Percentiles rank a stretch among this genome's conserved stretches.
Evolutionary conservation across 2,113 vertebrate genomes (phyloP).

Genomic region (Pica pica): DNA sequence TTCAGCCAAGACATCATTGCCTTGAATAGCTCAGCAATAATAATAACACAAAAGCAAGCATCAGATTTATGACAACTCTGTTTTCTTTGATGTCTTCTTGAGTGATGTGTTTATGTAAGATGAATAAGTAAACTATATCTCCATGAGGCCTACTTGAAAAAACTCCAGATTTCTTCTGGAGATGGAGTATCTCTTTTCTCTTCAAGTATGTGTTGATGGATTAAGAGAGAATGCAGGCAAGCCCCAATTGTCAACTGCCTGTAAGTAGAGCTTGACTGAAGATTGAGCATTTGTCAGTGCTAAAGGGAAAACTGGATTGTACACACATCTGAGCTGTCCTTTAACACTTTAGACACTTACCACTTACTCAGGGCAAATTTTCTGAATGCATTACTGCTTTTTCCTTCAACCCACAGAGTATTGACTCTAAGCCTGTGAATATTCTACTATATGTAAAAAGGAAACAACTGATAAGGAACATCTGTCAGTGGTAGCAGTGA

Average conservation of each 20-base stretch:
- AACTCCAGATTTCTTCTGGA: constrained; percentile 15
- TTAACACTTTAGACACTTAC: background rate
- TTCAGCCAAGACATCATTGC: background rate
- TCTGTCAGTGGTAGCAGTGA: constrained; percentile 37
- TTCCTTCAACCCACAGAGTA: background rate
- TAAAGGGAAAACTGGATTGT: background rate
- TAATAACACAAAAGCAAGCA: background rate
- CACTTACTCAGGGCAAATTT: background rate
- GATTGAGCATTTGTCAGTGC: background rate
- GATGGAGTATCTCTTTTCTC: background rate
- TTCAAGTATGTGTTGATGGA: constrained; percentile 38
- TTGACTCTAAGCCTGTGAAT: constrained; percentile 28
- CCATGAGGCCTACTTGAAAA: constrained; percentile 9
- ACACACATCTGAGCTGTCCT: background rate
- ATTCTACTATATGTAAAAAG: constrained; percentile 18
- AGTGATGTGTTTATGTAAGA: constrained; percentile 19
- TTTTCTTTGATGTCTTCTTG: constrained; percentile 1
- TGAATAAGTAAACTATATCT: background rate
- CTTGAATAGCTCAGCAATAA: background rate
- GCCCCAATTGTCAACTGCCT: background rate
- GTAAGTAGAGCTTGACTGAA: background rate
- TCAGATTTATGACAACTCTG: background rate
- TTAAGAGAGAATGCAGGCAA: constrained; percentile 14
- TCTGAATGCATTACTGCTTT: background rate
- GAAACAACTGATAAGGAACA: constrained; percentile 33